phyloP scores from a whole-genome alignment of 2,113 vertebrate species.

The Nibea coibor region DNA sequence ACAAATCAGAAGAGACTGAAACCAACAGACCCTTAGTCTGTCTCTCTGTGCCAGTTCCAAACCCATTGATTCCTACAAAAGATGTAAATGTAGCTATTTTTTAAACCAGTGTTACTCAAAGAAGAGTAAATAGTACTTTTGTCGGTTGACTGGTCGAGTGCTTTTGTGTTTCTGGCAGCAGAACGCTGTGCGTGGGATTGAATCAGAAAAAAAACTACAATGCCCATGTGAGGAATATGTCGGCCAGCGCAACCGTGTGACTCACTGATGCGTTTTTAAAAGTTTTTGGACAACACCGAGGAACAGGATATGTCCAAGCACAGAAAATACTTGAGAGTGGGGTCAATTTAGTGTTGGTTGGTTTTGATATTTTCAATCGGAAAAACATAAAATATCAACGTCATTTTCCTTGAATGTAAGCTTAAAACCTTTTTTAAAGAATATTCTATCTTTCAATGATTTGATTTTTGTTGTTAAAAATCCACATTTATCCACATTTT shows the following conservation, averaged over 20 bases:
- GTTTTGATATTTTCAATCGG: background rate
- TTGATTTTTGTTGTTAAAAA: background rate
- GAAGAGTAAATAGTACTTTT: background rate
- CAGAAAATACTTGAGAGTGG: background rate
- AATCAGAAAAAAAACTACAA: background rate
- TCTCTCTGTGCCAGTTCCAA: background rate
- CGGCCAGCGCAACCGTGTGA: background rate
- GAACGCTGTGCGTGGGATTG: background rate
- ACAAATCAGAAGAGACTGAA: background rate
- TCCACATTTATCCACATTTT: background rate
- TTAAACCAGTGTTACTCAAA: background rate
- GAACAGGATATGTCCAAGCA: background rate
- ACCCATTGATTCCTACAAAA: background rate
- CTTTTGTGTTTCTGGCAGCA: background rate
- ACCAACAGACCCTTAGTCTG: background rate
- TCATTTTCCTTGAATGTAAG: background rate
- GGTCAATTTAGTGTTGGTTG: background rate
- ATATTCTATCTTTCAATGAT: background rate
- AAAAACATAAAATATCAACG: background rate
- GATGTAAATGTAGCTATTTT: background rate
- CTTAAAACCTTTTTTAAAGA: background rate
- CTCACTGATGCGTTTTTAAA: background rate
- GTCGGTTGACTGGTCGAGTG: background rate
- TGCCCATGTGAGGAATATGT: background rate
- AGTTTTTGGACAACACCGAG: background rate